Evolutionary conservation across 2,113 vertebrate species (phyloP), one percentile per base, ranked within the genome.

Genomic region (Psephotus haematonotus): DNA sequence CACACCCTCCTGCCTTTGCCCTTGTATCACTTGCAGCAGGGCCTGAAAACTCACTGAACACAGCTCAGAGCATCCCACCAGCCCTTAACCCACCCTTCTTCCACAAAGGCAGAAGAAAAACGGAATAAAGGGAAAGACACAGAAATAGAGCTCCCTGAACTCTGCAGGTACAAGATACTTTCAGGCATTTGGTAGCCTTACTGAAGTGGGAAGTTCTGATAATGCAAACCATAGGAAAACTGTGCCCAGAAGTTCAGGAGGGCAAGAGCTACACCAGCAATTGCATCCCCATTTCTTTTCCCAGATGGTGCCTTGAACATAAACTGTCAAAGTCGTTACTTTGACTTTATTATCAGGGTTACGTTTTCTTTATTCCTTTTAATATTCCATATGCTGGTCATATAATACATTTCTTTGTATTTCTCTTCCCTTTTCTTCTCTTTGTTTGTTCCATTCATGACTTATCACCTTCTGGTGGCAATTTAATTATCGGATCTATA

Each of bases 321-420:
- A 90, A 97, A 96, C 94, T 81, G 90, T 83, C 92, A 79, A 94
- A 96, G 76, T 93, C 94, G 92, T 96, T 95, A 95, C 89, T 96
- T 82, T 93, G 86, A 96, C 82, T 97, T 97, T 96, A 96, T 97
- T 97, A 95, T 95, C 86, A 93, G 91, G 79, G 87, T 88, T 95
- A 96, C 95, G 82, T 97, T 97, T 97, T 95, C 93, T 93, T 97
- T 96, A 97, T 97, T 95, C 86, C 82, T 93, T 97, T 97, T 96
- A 97, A 97, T 97, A 97, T 97, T 97, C 96, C 95, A 97, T 97
- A 97, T 94, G 97, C 96, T 96, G 97, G 95, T 93, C 96, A 91
- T 97, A 97, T 92, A 97, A 97, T 97, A 90, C 92, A 81, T 93
- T 94, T 97, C 95, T 97, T 97, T 97, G 96, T 97, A 93, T 95